phyloP scores from a whole-genome alignment of 2,113 vertebrate genomes.

The Grantiella picta region DNA sequence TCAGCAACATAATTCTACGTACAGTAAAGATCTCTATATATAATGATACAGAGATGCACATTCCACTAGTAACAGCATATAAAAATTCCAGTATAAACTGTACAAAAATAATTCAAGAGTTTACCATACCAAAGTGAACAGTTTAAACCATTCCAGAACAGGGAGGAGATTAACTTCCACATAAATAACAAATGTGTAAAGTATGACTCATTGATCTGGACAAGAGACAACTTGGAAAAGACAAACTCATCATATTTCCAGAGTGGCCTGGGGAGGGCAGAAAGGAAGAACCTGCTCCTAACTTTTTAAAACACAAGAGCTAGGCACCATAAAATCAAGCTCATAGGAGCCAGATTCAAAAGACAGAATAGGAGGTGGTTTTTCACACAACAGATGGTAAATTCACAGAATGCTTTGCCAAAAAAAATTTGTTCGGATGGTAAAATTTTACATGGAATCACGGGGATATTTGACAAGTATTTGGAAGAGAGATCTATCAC shows the following conservation, averaged over 20 bases:
- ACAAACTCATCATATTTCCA: neutral
- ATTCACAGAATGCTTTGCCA: neutral
- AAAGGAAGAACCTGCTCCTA: neutral
- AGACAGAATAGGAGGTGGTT: neutral
- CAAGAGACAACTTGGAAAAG: conserved; percentile 3
- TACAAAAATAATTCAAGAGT: neutral
- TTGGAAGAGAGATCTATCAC: neutral
- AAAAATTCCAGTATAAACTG: neutral
- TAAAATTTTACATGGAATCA: neutral
- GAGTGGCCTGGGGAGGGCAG: neutral
- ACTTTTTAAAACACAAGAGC: neutral
- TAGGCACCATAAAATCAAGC: neutral
- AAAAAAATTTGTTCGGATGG: neutral
- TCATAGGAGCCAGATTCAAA: neutral
- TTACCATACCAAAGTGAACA: neutral
- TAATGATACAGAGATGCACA: neutral
- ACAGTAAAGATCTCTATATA: neutral
- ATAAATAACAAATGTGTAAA: neutral
- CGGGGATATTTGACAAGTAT: neutral
- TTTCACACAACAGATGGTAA: conserved; percentile 49
- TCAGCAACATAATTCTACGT: neutral
- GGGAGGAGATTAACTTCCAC: neutral
- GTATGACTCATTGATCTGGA: conserved; percentile 5
- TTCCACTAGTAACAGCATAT: neutral
- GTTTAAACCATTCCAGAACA: neutral